Percentiles rank a stretch among this genome's conserved stretches.
phyloP scores from a whole-genome alignment of 2,888 invertebrate species.

The Subacronicta megacephala region DNA sequence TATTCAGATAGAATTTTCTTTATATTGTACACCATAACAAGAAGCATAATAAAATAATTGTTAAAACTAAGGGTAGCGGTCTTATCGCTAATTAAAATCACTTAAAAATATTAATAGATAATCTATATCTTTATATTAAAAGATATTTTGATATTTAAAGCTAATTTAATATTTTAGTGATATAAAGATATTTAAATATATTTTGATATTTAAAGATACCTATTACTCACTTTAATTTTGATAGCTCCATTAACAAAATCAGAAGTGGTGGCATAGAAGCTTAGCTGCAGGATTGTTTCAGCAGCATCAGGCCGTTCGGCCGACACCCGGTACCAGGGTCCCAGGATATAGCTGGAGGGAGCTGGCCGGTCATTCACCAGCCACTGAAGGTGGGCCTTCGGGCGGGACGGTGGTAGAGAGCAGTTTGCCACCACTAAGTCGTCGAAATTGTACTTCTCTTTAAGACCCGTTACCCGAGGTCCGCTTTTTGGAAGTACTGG shows the following conservation, averaged over 20 bases:
- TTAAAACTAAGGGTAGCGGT: no score
- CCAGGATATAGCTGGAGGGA: constrained; percentile 81
- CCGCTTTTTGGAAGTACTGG: constrained; percentile 94
- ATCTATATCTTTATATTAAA: no score
- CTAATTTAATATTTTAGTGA: no score
- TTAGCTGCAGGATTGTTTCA: constrained; percentile 93
- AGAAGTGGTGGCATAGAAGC: constrained; percentile 92
- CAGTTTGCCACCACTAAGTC: constrained; percentile 94
- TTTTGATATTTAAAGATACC: no score
- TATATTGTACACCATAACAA: no score
- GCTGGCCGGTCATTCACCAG: constrained; percentile 94
- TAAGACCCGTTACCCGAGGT: constrained; percentile 94
- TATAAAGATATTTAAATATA: no score
- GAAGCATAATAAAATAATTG: no score
- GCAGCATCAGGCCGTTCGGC: constrained; percentile 89
- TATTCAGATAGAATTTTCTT: no score
- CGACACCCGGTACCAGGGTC: constrained; percentile 86
- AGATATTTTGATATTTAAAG: no score
- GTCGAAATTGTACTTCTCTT: constrained; percentile 93
- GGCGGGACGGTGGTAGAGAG: constrained; percentile 94
- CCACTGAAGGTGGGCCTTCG: constrained; percentile 94
- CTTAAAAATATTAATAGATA: no score
- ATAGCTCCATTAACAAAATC: constrained; percentile 94
- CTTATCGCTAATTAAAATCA: no score
- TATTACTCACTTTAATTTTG: constrained; percentile 93